These are phyloP conservation scores for Serilophus lunatus DNA, from an alignment of 2,113 vertebrate genomes.

Conservation along the genomic window DNA sequence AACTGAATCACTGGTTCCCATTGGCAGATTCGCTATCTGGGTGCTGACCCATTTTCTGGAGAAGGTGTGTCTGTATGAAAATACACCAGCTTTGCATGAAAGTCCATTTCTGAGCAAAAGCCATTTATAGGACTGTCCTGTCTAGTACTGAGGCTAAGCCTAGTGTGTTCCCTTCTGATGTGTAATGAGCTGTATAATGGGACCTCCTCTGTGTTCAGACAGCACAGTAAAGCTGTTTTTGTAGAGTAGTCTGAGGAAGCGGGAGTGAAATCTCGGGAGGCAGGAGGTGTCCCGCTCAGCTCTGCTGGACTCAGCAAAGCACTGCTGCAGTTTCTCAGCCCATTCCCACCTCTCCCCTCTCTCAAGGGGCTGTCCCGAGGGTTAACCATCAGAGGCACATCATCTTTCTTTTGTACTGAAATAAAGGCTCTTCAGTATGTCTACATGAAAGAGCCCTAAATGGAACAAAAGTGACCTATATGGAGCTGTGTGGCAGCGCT, in stretches of 20 bases:
- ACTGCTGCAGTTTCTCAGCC: background rate
- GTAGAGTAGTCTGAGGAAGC: background rate
- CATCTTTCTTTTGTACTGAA: background rate
- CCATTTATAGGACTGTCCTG: background rate
- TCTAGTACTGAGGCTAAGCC: background rate
- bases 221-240: background rate
- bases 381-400: background rate
- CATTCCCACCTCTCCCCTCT: background rate
- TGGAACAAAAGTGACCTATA: background rate
- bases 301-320: background rate
- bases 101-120: background rate
- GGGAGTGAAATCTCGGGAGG: background rate
- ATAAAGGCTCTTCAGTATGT: background rate
- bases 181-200: background rate
- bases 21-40: background rate
- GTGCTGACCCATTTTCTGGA: background rate
- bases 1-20: background rate
- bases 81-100: background rate
- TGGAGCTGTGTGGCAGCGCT: background rate
- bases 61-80: background rate
- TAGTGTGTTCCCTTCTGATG: background rate
- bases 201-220: background rate
- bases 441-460: background rate
- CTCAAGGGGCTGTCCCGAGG: background rate
- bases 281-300: background rate